Conservation (phyloP, 2,888 invertebrate species). For the Tenthredo amoena region DNA sequence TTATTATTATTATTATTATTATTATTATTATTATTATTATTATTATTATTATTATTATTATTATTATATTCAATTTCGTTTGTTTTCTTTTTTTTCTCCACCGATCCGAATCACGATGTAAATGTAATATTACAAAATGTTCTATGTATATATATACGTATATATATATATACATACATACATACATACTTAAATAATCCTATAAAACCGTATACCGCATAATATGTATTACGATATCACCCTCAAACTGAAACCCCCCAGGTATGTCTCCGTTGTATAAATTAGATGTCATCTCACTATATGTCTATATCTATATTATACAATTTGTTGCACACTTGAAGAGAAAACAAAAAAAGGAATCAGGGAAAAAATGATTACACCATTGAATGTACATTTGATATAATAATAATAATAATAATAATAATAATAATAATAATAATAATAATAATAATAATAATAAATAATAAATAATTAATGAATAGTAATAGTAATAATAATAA, state of each 20-base stretch:
- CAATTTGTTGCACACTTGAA: too few relatives aligned
- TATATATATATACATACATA: background rate
- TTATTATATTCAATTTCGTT: background rate
- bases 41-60: background rate
- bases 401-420: background rate
- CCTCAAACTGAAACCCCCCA: background rate
- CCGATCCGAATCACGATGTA: background rate
- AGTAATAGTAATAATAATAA: conserved; percentile 48
- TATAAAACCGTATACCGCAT: background rate
- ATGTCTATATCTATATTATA: too few relatives aligned
- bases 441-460: background rate
- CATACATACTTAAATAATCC: background rate
- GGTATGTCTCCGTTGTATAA: too few relatives aligned
- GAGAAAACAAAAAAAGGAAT: background rate
- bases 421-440: background rate
- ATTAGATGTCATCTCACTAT: too few relatives aligned
- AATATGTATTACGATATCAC: background rate
- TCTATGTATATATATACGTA: too few relatives aligned
- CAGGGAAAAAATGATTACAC: background rate
- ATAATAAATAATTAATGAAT: conserved; percentile 42
- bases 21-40: background rate
- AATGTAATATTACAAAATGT: background rate
- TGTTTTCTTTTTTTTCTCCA: background rate
- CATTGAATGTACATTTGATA: background rate
- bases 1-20: background rate